Base-by-base conservation (phyloP, 2,113 vertebrate genomes). In the Nannobrachium achirus region DNA sequence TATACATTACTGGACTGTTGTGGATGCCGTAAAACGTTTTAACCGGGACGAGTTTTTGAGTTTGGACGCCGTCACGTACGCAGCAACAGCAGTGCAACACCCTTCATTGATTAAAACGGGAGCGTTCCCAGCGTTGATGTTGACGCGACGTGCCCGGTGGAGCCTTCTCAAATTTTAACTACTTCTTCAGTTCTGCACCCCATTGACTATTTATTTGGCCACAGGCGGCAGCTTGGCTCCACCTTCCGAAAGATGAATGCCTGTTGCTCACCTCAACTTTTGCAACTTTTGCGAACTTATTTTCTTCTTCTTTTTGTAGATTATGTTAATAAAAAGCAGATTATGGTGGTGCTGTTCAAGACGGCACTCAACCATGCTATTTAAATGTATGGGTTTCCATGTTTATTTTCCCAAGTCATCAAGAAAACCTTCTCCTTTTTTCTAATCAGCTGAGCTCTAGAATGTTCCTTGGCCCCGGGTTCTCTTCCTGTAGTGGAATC, bases 121-220 rank as follows among this genome's bases (percentile, higher is more conserved):
- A n/a, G n/a, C n/a, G n/a, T n/a, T n/a, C n/a, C n/a, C n/a, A n/a
- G n/a, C n/a, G n/a, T n/a, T n/a, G n/a, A n/a, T n/a, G n/a, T n/a
- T n/a, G n/a, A n/a, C n/a, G n/a, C n/a, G n/a, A n/a, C n/a, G n/a
- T n/a, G n/a, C n/a, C n/a, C n/a, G n/a, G n/a, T n/a, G n/a, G n/a
- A n/a, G n/a, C n/a, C n/a, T 90, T 94, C 92, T 95, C 92, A 94
- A 82, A 93, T 95, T 94, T 90, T 92, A 94, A 93, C 95, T 92
- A 93, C 91, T 88, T 92, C 92, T 91, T 89, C 82, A 92, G 93
- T 93, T 92, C 92, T 93, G 87, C 92, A 90, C 88, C 69, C 66
- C 68, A 33, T 76, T 73, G 76, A 80, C 74, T 79, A 82, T 72
- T n/a, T n/a, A n/a, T n/a, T 85, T 72, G 40, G 58, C 42, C 79